phyloP scores from a whole-genome alignment of 2,113 vertebrate genomes.

The Platysteira castanea region DNA sequence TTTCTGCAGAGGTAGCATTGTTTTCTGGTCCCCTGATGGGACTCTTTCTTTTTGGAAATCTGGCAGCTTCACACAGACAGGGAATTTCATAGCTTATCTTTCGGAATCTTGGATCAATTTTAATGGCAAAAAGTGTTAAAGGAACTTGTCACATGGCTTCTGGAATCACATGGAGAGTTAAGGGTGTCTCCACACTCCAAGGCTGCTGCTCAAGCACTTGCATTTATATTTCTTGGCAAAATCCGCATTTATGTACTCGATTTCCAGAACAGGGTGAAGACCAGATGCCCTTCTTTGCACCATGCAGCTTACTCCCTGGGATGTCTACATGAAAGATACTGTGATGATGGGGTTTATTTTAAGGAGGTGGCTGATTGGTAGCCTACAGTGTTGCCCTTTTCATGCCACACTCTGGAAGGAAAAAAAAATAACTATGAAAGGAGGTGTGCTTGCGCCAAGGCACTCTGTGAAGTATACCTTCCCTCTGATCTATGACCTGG shows the following conservation, averaged over 20 bases:
- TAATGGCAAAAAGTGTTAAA: slow-evolving; percentile 9
- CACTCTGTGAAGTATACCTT: slow-evolving; percentile 37
- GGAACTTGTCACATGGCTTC: neutral
- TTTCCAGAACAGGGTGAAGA: slow-evolving; percentile 59
- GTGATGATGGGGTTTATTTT: slow-evolving; percentile 49
- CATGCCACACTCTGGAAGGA: slow-evolving; percentile 24
- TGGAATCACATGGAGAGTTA: slow-evolving; percentile 5
- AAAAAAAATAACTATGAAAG: slow-evolving; percentile 1
- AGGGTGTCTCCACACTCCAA: neutral
- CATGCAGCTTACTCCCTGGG: slow-evolving; percentile 13
- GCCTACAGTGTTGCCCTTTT: slow-evolving; percentile 48
- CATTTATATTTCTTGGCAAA: slow-evolving; percentile 57
- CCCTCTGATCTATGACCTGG: slow-evolving; percentile 56
- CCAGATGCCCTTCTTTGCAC: slow-evolving; percentile 47
- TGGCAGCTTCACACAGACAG: neutral
- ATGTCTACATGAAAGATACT: slow-evolving; percentile 45
- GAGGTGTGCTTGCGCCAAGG: neutral
- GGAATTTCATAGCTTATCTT: slow-evolving; percentile 6
- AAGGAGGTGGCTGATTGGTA: slow-evolving; percentile 51
- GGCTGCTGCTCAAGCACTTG: neutral
- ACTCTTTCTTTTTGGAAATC: slow-evolving; percentile 40
- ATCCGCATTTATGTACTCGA: neutral
- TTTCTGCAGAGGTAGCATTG: neutral
- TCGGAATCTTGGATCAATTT: neutral
- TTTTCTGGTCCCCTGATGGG: neutral